These are phyloP conservation scores for Leptobrachium ailaonicum DNA, from an alignment of 2,113 vertebrate species.

Conservation along the genomic window DNA sequence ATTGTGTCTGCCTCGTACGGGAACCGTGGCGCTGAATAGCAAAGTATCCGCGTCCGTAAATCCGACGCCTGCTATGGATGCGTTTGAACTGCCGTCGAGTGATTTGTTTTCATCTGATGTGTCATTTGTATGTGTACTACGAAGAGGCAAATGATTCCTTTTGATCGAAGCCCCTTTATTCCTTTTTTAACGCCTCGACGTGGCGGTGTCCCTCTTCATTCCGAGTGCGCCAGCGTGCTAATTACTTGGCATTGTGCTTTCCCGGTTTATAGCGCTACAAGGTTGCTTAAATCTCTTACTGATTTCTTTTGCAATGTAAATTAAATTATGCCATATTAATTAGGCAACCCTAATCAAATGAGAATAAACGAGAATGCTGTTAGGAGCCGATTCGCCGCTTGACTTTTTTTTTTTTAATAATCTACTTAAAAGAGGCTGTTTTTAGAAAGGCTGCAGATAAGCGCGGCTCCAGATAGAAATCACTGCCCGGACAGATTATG, in stretches of 20 bases:
- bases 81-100: slow-evolving; percentile 15
- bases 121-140: slow-evolving; percentile 12
- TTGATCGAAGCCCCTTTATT: background rate
- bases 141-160: slow-evolving; percentile 28
- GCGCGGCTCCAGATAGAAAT: background rate
- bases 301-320: slow-evolving; percentile 20
- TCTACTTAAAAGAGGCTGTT: slow-evolving; percentile 8
- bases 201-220: background rate
- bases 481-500: background rate
- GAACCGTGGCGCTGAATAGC: slow-evolving; percentile 34
- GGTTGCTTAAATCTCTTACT: slow-evolving; percentile 31
- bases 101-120: slow-evolving; percentile 32
- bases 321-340: slow-evolving; percentile 45
- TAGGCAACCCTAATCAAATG: slow-evolving; percentile 16
- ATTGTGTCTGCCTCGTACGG: slow-evolving; percentile 37
- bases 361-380: slow-evolving; percentile 14
- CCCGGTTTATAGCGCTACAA: slow-evolving; percentile 12
- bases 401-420: background rate
- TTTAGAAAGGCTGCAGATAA: background rate
- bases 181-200: slow-evolving; percentile 8
- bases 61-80: slow-evolving; percentile 12
- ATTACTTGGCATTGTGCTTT: slow-evolving; percentile 32
- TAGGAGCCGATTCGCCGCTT: background rate
- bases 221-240: slow-evolving; percentile 16
- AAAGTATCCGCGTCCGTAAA: slow-evolving; percentile 33